Evolutionary conservation across 1,140 invertebrate genomes (phyloP).

Genomic region (Agrypnia vestita): DNA sequence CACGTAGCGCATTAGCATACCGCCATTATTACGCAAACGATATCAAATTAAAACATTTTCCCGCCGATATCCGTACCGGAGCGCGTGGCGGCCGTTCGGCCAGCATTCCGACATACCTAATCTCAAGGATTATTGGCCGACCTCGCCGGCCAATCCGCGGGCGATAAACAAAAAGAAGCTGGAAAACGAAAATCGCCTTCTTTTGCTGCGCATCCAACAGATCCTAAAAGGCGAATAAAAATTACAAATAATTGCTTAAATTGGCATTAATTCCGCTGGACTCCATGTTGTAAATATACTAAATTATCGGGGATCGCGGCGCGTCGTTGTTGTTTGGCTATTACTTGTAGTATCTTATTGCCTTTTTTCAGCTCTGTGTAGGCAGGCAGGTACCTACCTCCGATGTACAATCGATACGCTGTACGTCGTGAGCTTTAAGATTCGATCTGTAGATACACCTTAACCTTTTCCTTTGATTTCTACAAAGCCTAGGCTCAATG

Average conservation of each 20-base stretch:
- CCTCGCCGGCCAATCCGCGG: slow-evolving; percentile 1
- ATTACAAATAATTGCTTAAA: slow-evolving; percentile 51
- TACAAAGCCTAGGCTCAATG: not conserved
- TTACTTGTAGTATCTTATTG: slow-evolving; percentile 32
- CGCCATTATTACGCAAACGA: not conserved
- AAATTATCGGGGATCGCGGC: slow-evolving; percentile 16
- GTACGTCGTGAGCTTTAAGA: not conserved
- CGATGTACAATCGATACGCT: slow-evolving; percentile 11
- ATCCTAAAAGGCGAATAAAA: slow-evolving; percentile 45
- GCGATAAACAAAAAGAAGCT: slow-evolving; percentile 18
- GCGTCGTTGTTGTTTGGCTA: not conserved
- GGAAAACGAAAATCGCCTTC: slow-evolving; percentile 24
- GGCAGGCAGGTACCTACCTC: too few species aligned
- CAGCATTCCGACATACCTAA: not conserved
- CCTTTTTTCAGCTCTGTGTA: slow-evolving; percentile 20
- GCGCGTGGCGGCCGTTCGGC: not conserved
- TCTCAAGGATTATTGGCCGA: slow-evolving; percentile 14
- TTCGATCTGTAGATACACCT: slow-evolving; percentile 3
- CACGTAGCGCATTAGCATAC: not conserved
- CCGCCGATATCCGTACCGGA: too few species aligned
- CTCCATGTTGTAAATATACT: slow-evolving; percentile 33
- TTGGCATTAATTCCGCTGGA: slow-evolving; percentile 35
- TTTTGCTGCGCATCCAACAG: slow-evolving; percentile 2
- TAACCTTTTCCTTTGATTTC: slow-evolving; percentile 10
- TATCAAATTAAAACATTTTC: slow-evolving; percentile 18